These are phyloP conservation scores for Sebastes reedi DNA, from an alignment of 2,797 vertebrate species.

Conservation along the genomic window DNA sequence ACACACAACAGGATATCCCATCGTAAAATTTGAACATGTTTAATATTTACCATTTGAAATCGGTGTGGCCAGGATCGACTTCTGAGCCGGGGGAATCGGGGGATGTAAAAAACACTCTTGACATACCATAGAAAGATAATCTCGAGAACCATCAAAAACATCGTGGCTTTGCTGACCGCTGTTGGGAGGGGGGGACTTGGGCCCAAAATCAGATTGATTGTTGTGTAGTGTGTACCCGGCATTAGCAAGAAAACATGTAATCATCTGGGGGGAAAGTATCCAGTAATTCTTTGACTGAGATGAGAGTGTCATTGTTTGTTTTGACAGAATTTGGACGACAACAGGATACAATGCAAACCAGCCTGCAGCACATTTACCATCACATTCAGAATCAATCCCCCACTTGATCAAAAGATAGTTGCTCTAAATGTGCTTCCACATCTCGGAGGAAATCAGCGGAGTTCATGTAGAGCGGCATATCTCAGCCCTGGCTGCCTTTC, in stretches of 20 bases:
- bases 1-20: too few relatives aligned
- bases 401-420: background rate
- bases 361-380: background rate
- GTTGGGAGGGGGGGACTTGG: too few relatives aligned
- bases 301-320: background rate
- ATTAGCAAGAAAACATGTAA: background rate
- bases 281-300: background rate
- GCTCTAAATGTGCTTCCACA: background rate
- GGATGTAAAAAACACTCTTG: too few relatives aligned
- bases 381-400: background rate
- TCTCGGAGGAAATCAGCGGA: background rate
- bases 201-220: too few relatives aligned
- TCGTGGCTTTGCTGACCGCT: too few relatives aligned
- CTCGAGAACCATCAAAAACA: too few relatives aligned
- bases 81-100: too few relatives aligned
- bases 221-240: too few relatives aligned
- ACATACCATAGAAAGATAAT: too few relatives aligned
- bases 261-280: background rate
- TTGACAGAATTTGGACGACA: background rate
- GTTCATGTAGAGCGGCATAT: background rate
- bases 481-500: conserved; percentile 11
- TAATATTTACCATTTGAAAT: too few relatives aligned
- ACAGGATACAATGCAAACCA: background rate
- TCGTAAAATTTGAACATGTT: too few relatives aligned
- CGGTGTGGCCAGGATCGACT: too few relatives aligned